phyloP scores from a whole-genome alignment of 92 coral and sea anemone genomes.

The Palythoa caribaeorum region DNA sequence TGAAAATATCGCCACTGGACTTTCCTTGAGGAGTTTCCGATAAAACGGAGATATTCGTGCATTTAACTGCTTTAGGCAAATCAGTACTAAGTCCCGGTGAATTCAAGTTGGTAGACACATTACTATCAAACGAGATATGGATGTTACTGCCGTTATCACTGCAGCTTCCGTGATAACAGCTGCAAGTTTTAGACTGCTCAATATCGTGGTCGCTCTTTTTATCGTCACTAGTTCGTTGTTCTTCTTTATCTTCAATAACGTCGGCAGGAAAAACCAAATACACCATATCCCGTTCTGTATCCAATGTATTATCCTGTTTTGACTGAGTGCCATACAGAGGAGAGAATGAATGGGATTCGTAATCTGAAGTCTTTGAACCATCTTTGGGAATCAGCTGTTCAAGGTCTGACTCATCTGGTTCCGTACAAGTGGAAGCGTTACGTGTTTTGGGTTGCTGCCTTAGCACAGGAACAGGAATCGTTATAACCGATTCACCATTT shows the following conservation, averaged over 20 bases:
- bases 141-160: not conserved
- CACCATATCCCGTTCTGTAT: conserved; percentile 23
- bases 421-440: conserved; percentile 24
- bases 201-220: not conserved
- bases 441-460: conserved; percentile 1
- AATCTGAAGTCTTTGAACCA: not conserved
- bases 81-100: not conserved
- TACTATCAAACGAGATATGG: not conserved
- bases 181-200: not conserved
- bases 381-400: not conserved
- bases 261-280: conserved; percentile 33
- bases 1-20: not conserved
- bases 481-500: conserved; percentile 24
- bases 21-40: not conserved
- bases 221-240: not conserved
- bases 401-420: conserved; percentile 28
- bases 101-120: not conserved
- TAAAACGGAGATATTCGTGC: conserved; percentile 27
- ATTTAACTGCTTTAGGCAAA: not conserved
- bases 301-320: not conserved
- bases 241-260: conserved; percentile 2
- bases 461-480: conserved; percentile 41
- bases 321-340: not conserved
- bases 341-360: not conserved
- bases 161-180: not conserved